phyloP scores from a whole-genome alignment of 1,140 invertebrate genomes.

The Drosophila lini region DNA sequence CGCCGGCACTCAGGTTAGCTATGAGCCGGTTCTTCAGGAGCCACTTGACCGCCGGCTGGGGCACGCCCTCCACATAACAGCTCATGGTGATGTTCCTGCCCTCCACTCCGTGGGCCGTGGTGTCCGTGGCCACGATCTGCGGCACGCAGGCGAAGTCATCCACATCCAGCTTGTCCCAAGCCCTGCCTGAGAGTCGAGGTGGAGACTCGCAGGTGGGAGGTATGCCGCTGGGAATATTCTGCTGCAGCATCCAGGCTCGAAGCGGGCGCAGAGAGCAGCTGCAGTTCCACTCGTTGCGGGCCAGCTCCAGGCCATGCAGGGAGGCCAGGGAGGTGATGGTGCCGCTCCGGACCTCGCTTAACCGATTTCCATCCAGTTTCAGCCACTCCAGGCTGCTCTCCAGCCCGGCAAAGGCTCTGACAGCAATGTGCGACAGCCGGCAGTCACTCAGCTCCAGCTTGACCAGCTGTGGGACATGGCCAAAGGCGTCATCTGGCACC shows the following conservation, averaged over 20 bases:
- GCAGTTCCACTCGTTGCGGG: conserved; percentile 93
- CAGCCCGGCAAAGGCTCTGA: conserved; percentile 89
- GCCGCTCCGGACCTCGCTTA: conserved; percentile 87
- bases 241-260: conserved; percentile 90
- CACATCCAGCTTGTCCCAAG: conserved; percentile 90
- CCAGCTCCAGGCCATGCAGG: conserved; percentile 90
- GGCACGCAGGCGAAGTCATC: conserved; percentile 93
- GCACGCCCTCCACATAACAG: conserved; percentile 89
- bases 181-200: conserved; percentile 86
- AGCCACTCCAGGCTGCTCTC: conserved; percentile 89
- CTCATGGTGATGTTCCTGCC: conserved; percentile 90
- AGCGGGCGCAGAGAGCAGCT: conserved; percentile 90
- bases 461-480: conserved; percentile 88
- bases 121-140: conserved; percentile 86
- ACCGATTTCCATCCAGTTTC: conserved; percentile 90
- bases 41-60: conserved; percentile 88
- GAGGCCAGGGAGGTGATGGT: conserved; percentile 88
- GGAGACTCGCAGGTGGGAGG: conserved; percentile 89
- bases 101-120: conserved; percentile 87
- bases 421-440: conserved; percentile 88
- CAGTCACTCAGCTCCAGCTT: conserved; percentile 90
- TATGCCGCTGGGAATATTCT: conserved; percentile 90
- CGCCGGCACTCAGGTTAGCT: conserved; percentile 73
- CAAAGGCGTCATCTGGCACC: conserved; percentile 89
- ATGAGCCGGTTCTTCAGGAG: conserved; percentile 81